These are phyloP conservation scores for Xestia ashworthii DNA, from an alignment of 2,888 invertebrate genomes.

Conservation along the genomic window DNA sequence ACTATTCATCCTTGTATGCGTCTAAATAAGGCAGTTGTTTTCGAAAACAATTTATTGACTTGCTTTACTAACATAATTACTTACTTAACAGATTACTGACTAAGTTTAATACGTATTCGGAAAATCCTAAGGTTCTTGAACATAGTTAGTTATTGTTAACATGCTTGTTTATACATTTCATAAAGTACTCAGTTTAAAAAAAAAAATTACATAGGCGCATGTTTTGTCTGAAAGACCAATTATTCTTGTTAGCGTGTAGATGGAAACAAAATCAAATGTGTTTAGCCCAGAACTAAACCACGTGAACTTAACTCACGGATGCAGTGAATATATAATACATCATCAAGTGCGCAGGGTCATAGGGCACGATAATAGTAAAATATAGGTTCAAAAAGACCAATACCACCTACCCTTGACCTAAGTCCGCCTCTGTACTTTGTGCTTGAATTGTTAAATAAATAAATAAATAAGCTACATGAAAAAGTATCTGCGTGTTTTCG, in stretches of 20 bases:
- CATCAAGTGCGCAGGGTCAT: neutral
- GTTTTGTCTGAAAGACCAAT: neutral
- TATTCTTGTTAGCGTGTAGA: neutral
- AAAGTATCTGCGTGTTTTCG: neutral
- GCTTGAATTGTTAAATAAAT: too few relatives aligned
- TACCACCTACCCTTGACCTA: too few relatives aligned
- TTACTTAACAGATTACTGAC: neutral
- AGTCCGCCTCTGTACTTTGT: too few relatives aligned
- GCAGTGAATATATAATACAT: neutral
- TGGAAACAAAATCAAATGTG: neutral
- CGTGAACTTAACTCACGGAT: neutral
- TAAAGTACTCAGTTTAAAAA: neutral
- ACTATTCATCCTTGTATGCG: conserved; percentile 18
- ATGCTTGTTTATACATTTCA: neutral
- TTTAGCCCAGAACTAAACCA: neutral
- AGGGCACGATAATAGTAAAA: neutral
- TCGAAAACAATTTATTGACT: conserved; percentile 5
- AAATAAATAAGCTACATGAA: neutral
- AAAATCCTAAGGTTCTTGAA: neutral
- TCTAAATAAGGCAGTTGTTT: conserved; percentile 13
- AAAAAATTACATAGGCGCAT: neutral
- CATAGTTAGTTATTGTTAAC: neutral
- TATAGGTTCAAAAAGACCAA: neutral
- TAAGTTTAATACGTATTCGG: neutral
- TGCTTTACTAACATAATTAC: neutral